Base-by-base conservation (phyloP, 2,888 invertebrate species). In the Diarsia brunnea region DNA sequence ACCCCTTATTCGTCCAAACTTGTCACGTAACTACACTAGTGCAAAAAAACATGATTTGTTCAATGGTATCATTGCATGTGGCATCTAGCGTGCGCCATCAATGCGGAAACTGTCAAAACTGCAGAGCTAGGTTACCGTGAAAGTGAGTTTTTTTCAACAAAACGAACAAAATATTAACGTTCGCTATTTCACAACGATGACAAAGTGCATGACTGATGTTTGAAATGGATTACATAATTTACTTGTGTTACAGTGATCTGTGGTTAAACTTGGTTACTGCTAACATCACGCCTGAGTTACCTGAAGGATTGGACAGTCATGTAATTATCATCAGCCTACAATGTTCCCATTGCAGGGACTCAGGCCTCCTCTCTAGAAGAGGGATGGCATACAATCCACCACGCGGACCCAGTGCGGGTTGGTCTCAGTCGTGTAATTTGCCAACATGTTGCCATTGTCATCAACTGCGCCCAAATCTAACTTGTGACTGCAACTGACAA, bases 131-230 rank as follows among this genome's bases (percentile, higher is more conserved):
- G 38, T 16, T 31, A 63, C 53, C 61, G 71, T 45, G 82, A 79
- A 83, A 82, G 74, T 64, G 31, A 67, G 38, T 31, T 63, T 27
- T 60, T 69, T 55, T 27, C 53, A 21, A 58, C 31, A 58, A 51
- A 38, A 45, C 65, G 53, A 58, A 71, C 31, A 77, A 70, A 53
- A 66, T 38, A 81, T 70, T 45, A 53, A 63, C 31, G 66, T 14
- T 45, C 24, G 43, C 27, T 14, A 7, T 64, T 58, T 60, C 58
- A 43, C 53, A 79, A 82, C 61, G n/a, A 4, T 12, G 21, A 24
- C 69, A 43, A 51, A 49, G 4, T 78, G 58, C 68, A 74, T 69
- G n/a, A n/a, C n/a, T n/a, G n/a, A n/a, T n/a, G n/a, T n/a, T n/a
- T n/a, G 45, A 68, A 55, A 47, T 24, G 4, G 31, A 64, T 81